phyloP scores from a whole-genome alignment of 2,113 vertebrate species.

The Ursus arctos region DNA sequence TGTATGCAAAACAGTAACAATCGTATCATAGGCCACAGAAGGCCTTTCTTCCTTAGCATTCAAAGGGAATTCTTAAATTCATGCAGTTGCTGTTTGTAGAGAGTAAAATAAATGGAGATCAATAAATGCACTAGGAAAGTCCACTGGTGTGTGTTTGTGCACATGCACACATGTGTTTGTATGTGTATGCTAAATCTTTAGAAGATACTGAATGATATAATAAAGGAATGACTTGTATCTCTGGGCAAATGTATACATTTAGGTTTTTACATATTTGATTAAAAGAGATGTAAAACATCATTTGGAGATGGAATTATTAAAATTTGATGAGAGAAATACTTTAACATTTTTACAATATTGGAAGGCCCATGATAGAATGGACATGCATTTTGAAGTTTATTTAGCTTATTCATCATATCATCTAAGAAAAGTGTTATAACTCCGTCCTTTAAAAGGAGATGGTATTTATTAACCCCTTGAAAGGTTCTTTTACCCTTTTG shows the following conservation, averaged over 20 bases:
- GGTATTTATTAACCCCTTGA: background rate
- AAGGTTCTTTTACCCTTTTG: background rate
- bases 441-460: background rate
- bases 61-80: background rate
- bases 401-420: background rate
- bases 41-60: background rate
- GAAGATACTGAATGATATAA: background rate
- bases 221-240: background rate
- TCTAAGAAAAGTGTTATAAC: background rate
- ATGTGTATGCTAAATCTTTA: background rate
- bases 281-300: background rate
- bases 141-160: too few species aligned
- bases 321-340: background rate
- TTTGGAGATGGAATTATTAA: constrained; percentile 1
- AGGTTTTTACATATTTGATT: constrained; percentile 33
- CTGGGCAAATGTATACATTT: background rate
- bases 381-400: background rate
- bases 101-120: background rate
- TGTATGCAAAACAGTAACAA: background rate
- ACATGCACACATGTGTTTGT: background rate
- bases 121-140: background rate
- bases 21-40: background rate
- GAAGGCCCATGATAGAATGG: background rate
- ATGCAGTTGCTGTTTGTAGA: background rate
- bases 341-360: background rate